phyloP scores from a whole-genome alignment of 53 echinoderm and acorn worm genomes.

The Paracentrotus lividus region DNA sequence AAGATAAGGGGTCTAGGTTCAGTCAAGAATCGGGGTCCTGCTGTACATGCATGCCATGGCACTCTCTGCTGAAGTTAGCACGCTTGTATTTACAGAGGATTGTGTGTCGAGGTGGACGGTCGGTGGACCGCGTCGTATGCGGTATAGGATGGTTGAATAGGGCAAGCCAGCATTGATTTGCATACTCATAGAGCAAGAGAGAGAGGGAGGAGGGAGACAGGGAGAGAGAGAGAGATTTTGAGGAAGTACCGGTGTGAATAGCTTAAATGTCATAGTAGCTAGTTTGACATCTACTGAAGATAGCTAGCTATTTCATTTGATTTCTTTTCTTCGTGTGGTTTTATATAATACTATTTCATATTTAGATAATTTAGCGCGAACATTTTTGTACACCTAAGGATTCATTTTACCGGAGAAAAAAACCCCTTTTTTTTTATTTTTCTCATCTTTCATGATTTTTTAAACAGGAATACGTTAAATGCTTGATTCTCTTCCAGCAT shows the following conservation, averaged over 20 bases:
- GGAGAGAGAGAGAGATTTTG: too few relatives aligned
- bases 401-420: too few relatives aligned
- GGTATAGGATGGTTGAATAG: neutral
- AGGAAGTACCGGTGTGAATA: neutral
- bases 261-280: neutral
- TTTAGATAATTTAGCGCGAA: too few relatives aligned
- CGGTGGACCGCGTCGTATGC: neutral
- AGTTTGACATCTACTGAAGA: slow-evolving; percentile 37
- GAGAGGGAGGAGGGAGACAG: too few relatives aligned
- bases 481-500: too few relatives aligned
- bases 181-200: neutral
- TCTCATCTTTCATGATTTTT: too few relatives aligned
- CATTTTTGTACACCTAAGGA: too few relatives aligned
- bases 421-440: too few relatives aligned
- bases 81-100: slow-evolving; percentile 55
- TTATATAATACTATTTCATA: too few relatives aligned
- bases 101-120: slow-evolving; percentile 26
- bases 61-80: slow-evolving; percentile 52
- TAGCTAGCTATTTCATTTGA: neutral
- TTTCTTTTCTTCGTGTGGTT: too few relatives aligned
- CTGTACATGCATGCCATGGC: slow-evolving; percentile 41
- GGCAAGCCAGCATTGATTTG: neutral
- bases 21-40: slow-evolving; percentile 45
- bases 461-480: too few relatives aligned
- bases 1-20: slow-evolving; percentile 50